Base-by-base conservation (phyloP, 2,888 invertebrate genomes). In the Esperia sulphurella region DNA sequence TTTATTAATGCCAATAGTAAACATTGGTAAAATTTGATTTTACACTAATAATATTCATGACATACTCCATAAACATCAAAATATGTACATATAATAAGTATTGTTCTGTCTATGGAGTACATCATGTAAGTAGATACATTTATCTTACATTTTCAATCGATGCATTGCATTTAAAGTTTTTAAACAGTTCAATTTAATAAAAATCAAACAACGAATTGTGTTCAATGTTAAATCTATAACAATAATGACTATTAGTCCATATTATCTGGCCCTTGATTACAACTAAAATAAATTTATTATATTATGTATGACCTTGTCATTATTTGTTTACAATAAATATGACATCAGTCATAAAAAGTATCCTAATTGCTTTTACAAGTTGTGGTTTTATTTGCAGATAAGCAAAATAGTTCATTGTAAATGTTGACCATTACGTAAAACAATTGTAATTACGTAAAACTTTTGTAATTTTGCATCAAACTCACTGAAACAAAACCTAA, bases 71-170 rank as follows among this genome's bases (percentile, higher is more conserved):
- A 63, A 48, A 54, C 61, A 61, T 53, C 49, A 47, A 54, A 54
- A 55, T 56, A 57, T 65, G 62, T 55, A 68, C 64, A 54, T 53
- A 56, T 42, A 52, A 63, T 60, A 52, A 52, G 50, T 41, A 13
- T 52, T 61, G 61, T 59, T 66, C 43, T 21, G 21, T 5, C 21
- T 67, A 76, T 75, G 65, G 65, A 80, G 79, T 77, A 78, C 58
- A 65, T 57, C 73, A 79, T 72, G 69, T 54, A 57, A 71, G 79
- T 75, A 87, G 88, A 88, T 88, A 86, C 66, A 86, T 83, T 72
- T 87, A 88, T 87, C 86, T 88, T 88, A 88, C 88, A 63, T 75
- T 83, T 83, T 83, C 82, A 84, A 82, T 82, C 65, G 80, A 88
- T 88, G 88, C 88, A 88, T 88, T 86, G 87, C 88, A 88, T 88